phyloP scores from a whole-genome alignment of 2,888 invertebrate genomes.

The Noctua janthe region DNA sequence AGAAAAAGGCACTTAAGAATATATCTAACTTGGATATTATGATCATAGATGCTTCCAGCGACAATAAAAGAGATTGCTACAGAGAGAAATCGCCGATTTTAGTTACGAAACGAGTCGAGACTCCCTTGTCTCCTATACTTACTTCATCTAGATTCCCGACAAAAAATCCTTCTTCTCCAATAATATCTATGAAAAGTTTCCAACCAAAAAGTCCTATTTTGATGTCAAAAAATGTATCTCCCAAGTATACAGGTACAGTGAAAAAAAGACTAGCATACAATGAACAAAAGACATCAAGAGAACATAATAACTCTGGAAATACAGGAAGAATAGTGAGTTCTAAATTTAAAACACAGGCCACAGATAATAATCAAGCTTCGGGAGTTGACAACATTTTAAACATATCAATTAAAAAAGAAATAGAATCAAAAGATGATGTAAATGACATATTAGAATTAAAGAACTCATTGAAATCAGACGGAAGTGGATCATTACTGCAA shows the following conservation, averaged over 20 bases:
- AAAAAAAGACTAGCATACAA: conserved; percentile 76
- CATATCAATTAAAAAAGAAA: not conserved
- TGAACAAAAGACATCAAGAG: conserved; percentile 19
- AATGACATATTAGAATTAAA: not conserved
- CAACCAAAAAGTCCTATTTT: conserved; percentile 79
- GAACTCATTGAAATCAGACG: conserved; percentile 18
- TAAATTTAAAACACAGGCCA: conserved; percentile 16
- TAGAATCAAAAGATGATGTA: not conserved
- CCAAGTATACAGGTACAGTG: conserved; percentile 69
- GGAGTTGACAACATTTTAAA: not conserved
- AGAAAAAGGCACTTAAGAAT: conserved; percentile 74
- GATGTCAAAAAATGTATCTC: conserved; percentile 68
- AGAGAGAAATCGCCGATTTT: conserved; percentile 73
- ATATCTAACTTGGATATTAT: conserved; percentile 80
- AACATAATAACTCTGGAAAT: not conserved
- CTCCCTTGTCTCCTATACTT: conserved; percentile 71
- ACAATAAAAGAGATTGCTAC: conserved; percentile 50
- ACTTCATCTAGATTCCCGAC: conserved; percentile 50
- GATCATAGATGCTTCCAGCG: conserved; percentile 69
- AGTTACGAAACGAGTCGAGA: conserved; percentile 41
- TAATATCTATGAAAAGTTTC: conserved; percentile 62
- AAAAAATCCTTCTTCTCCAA: conserved; percentile 75
- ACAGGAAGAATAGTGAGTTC: not conserved
- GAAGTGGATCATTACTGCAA: conserved; percentile 40
- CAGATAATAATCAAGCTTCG: not conserved